Evolutionary conservation across 2,113 vertebrate species (phyloP), one percentile per base, ranked within the genome.

Genomic region (Rallus limicola): DNA sequence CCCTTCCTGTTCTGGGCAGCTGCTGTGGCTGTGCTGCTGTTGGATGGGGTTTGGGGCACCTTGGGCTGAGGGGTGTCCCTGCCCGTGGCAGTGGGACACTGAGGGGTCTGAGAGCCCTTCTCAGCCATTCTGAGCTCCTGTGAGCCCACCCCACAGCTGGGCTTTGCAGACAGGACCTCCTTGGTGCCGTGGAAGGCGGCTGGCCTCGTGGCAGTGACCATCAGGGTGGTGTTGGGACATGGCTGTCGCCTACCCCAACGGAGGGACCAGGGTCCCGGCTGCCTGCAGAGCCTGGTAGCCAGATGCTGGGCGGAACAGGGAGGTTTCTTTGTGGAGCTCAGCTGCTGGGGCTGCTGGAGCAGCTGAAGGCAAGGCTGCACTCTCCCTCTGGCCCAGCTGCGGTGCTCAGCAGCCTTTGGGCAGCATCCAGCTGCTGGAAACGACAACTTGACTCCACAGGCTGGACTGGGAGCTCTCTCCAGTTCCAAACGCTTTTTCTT

Each of bases 341-440:
- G 81, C 85, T 74, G 70, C 64, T 5, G 50, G 69, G 44, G 33
- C 38, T 53, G 65, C 52, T 2, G 20, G 53, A 69, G 93, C 78
- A 34, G 86, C 86, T 83, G 82, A 83, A 53, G 44, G 78, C 1
- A 63, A 56, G 79, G 69, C 82, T 75, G 67, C 0, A 6, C 21
- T 68, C 58, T 86, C 42, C 74, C 64, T 50, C 86, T 82, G 3
- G 13, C 86, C 78, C 90, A 82, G 95, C 90, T 88, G 92, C 9
- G 33, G n/a, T 81, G 82, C 64, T 88, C 90, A 25, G 75, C 91
- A 81, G 90, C 64, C 65, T 15, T 60, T 71, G 90, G 74, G 88
- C 96, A 46, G 91, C 40, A 78, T 91, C 93, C 96, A 95, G 96
- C 95, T 92, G 96, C 92, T 95, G 76, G 53, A 55, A 84, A 46